Percentiles rank a stretch among this genome's conserved stretches.
These are phyloP conservation scores for Drosophila arizonae DNA, from an alignment of 1,140 invertebrate genomes.

Conservation along the genomic window DNA sequence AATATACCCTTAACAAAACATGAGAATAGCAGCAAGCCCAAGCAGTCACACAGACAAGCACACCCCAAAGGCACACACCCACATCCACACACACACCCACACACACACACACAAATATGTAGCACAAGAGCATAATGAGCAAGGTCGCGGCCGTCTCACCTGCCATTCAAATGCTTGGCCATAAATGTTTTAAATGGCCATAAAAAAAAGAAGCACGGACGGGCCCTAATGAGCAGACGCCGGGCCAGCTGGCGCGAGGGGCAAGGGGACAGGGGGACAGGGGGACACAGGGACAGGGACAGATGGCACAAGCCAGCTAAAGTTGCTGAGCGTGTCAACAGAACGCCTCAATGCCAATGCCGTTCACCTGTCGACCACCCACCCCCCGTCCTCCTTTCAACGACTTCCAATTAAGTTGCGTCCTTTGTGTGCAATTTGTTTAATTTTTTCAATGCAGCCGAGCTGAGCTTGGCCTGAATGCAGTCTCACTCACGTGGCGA, in stretches of 20 bases:
- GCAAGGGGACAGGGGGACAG: not conserved
- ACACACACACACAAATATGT: conserved; percentile 1
- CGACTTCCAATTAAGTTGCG: conserved; percentile 53
- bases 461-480: not conserved
- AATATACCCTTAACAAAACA: not conserved
- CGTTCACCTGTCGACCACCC: not conserved
- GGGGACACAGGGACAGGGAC: not conserved
- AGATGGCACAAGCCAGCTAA: conserved; percentile 12
- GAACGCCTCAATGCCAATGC: conserved; percentile 29
- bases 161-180: conserved; percentile 70
- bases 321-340: conserved; percentile 36
- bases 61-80: not conserved
- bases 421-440: conserved; percentile 62
- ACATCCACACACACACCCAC: conserved; percentile 15
- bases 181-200: conserved; percentile 78
- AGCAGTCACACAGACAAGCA: not conserved
- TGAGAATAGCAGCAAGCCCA: conserved; percentile 57
- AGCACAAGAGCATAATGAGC: conserved; percentile 55
- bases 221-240: conserved; percentile 34
- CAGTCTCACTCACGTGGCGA: not conserved
- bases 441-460: conserved; percentile 40
- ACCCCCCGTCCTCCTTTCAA: not conserved
- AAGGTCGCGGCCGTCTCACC: conserved; percentile 62
- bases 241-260: not conserved
- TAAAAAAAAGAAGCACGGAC: conserved; percentile 47